Evolutionary conservation across 1,140 invertebrate species (phyloP), one percentile per base, ranked within the genome.

Genomic region (Neelides sp.): DNA sequence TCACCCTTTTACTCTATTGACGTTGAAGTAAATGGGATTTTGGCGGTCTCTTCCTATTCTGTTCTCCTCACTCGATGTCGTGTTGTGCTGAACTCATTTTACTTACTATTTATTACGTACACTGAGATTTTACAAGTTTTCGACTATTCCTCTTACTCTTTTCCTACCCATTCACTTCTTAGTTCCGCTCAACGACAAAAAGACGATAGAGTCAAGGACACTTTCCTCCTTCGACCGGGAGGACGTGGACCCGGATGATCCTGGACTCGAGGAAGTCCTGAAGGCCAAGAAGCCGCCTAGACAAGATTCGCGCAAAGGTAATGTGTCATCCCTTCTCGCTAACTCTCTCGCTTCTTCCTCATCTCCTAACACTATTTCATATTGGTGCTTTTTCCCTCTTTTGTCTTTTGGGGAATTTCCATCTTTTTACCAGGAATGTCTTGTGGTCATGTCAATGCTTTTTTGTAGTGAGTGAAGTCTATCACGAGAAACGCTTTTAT

Each of bases 101-200:
- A n/a, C n/a, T n/a, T n/a, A n/a, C n/a, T n/a, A n/a, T n/a, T n/a
- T n/a, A n/a, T n/a, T n/a, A n/a, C n/a, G n/a, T n/a, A 15, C 22
- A 10, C 8, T 34, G 30, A 8, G 8, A 15, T 34, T 34, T 8
- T 34, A 10, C 30, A 28, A 52, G 48, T 47, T 46, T 55, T 59
- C 42, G 32, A 28, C 47, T 57, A 36, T 54, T 20, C 58, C 50
- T 55, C 20, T 55, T 39, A 19, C 43, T 51, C 28, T 50, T 23
- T 44, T 32, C 32, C 23, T 24, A 4, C 12, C 34, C 45, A 17
- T 19, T 66, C 22, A 17, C 49, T 41, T 54, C 42, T 46, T 72
- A 79, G 78, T 80, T 69, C 77, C 77, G 61, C 74, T 79, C 65
- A 79, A 79, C 71, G 74, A 78, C 70, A 75, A 76, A 71, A 71